Percentiles rank a stretch among this genome's conserved stretches.
Evolutionary conservation across 2,888 invertebrate species (phyloP).

Genomic region (Hemithea aestivaria): DNA sequence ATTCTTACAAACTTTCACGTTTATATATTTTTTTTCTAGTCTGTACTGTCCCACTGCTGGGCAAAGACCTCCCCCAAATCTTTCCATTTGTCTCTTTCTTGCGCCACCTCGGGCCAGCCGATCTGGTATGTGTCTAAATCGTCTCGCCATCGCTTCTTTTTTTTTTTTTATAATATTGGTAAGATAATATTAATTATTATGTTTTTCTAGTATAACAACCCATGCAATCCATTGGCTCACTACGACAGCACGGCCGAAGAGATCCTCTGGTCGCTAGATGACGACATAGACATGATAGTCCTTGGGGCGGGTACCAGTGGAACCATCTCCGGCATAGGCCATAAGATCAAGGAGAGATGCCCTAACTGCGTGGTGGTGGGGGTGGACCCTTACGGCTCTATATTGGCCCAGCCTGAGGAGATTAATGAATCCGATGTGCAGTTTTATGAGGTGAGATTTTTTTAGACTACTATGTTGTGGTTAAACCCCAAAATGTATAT

Average conservation of each 20-base stretch:
- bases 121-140: no score
- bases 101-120: no score
- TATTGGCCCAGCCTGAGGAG: slow-evolving; percentile 89
- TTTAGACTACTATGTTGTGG: no score
- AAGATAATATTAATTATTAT: no score
- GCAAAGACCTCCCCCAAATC: no score
- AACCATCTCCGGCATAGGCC: slow-evolving; percentile 93
- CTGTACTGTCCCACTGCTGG: no score
- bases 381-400: slow-evolving; percentile 95
- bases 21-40: no score
- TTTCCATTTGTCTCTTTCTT: no score
- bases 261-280: slow-evolving; percentile 87
- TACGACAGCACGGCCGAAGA: slow-evolving; percentile 98
- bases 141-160: no score
- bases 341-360: slow-evolving; percentile 92
- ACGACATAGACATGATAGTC: slow-evolving; percentile 92
- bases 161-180: no score
- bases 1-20: no score
- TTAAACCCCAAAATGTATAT: no score
- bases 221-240: slow-evolving; percentile 97
- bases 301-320: slow-evolving; percentile 96
- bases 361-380: slow-evolving; percentile 90
- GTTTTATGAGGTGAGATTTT: slow-evolving; percentile 91
- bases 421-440: slow-evolving; percentile 85
- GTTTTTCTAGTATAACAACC: slow-evolving; percentile 88